These are phyloP conservation scores for Crotalus horridus DNA, from an alignment of 2,113 vertebrate genomes.

Conservation along the genomic window DNA sequence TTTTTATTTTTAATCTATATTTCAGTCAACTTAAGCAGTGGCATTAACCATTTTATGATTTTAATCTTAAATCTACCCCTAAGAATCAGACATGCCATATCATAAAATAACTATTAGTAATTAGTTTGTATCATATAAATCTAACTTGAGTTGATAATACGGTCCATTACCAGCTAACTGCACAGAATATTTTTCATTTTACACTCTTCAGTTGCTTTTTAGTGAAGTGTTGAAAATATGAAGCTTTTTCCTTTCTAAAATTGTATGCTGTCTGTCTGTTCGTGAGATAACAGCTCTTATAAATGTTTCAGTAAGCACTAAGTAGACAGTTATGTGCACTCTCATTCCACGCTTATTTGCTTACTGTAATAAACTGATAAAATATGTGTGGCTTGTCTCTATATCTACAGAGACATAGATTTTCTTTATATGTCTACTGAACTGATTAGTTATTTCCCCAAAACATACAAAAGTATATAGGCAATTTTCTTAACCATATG, in stretches of 20 bases:
- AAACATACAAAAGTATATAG: constrained; percentile 77
- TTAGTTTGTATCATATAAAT: constrained; percentile 86
- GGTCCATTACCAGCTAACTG: constrained; percentile 89
- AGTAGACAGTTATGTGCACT: constrained; percentile 80
- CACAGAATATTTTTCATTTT: constrained; percentile 87
- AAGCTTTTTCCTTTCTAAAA: constrained; percentile 84
- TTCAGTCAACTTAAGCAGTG: constrained; percentile 66
- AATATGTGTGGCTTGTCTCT: constrained; percentile 83
- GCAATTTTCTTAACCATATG: constrained; percentile 72
- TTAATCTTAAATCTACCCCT: constrained; percentile 74
- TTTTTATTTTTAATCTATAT: constrained; percentile 59
- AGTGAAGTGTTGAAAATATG: constrained; percentile 85
- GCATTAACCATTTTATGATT: constrained; percentile 76
- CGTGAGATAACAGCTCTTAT: constrained; percentile 86
- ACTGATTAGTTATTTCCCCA: constrained; percentile 85
- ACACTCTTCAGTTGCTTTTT: constrained; percentile 84
- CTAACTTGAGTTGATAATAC: constrained; percentile 85
- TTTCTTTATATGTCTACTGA: constrained; percentile 83
- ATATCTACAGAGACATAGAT: constrained; percentile 81
- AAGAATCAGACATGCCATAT: constrained; percentile 74
- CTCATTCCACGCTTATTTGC: constrained; percentile 87
- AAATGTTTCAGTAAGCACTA: constrained; percentile 87
- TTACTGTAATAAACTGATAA: constrained; percentile 89
- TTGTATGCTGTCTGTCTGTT: constrained; percentile 84
- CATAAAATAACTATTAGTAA: constrained; percentile 87